These are phyloP conservation scores for Rhynchonycteris naso DNA, from an alignment of 2,797 vertebrate genomes.

Conservation along the genomic window DNA sequence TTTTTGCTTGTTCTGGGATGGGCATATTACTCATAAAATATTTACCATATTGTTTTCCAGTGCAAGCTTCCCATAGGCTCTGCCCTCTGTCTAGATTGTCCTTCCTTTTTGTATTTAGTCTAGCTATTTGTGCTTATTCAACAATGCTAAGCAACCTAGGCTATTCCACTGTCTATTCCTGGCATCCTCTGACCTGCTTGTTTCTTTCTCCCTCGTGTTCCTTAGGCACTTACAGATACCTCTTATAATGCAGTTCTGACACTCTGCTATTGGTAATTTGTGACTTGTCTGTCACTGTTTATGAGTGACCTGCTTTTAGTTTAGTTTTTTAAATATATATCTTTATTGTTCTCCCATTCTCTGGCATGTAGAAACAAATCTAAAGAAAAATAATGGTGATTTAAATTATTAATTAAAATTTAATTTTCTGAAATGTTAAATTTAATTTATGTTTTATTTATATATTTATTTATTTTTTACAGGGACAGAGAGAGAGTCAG, in stretches of 20 bases:
- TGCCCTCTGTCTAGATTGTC: no score
- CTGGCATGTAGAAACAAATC: not conserved
- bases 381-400: not conserved
- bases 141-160: not conserved
- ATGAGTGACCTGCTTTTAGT: not conserved
- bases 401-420: conserved; percentile 20
- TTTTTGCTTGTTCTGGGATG: not conserved
- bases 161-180: not conserved
- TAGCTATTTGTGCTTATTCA: not conserved
- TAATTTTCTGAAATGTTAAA: not conserved
- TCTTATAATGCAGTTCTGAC: not conserved
- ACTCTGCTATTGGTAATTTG: not conserved
- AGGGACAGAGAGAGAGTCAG: no score
- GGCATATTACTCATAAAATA: not conserved
- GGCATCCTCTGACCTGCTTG: no score
- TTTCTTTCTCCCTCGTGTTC: not conserved
- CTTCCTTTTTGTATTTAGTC: not conserved
- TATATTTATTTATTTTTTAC: no score
- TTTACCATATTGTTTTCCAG: not conserved
- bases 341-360: not conserved
- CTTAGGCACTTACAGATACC: not conserved
- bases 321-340: not conserved
- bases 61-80: not conserved
- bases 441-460: not conserved
- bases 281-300: not conserved